Conservation (phyloP, 2,888 invertebrate genomes). For the Synanthedon tipuliformis region DNA sequence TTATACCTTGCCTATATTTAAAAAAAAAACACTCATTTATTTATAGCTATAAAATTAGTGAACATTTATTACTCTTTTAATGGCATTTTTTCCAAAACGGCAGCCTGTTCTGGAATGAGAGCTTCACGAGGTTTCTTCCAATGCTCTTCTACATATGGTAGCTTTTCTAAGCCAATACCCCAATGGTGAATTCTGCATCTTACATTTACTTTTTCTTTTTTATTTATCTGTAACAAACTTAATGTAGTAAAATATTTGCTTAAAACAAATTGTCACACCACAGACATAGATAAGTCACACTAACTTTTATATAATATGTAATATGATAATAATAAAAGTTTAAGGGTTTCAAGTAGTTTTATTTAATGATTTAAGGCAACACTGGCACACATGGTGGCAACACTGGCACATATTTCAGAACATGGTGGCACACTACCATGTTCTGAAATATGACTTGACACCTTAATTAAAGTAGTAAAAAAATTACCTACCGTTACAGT, state of each 20-base stretch:
- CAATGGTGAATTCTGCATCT: conserved; percentile 84
- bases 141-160: conserved; percentile 59
- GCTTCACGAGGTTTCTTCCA: conserved; percentile 70
- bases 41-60: no score
- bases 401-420: no score
- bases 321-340: no score
- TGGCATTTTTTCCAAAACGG: conserved; percentile 42
- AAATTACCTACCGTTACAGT: conserved; percentile 76
- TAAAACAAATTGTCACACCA: neutral
- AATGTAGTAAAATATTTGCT: neutral
- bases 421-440: no score
- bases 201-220: conserved; percentile 77
- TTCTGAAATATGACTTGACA: no score
- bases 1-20: no score
- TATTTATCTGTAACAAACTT: conserved; percentile 72
- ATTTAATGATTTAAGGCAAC: no score
- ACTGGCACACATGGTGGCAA: no score
- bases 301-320: neutral
- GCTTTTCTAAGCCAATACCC: conserved; percentile 74
- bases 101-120: conserved; percentile 67
- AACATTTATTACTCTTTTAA: conserved; percentile 7
- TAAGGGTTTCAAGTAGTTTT: no score
- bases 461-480: no score
- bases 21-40: no score
- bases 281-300: no score